Evolutionary conservation across 2,797 vertebrate genomes (phyloP).

Genomic region (Melanotaenia pygmaea): DNA sequence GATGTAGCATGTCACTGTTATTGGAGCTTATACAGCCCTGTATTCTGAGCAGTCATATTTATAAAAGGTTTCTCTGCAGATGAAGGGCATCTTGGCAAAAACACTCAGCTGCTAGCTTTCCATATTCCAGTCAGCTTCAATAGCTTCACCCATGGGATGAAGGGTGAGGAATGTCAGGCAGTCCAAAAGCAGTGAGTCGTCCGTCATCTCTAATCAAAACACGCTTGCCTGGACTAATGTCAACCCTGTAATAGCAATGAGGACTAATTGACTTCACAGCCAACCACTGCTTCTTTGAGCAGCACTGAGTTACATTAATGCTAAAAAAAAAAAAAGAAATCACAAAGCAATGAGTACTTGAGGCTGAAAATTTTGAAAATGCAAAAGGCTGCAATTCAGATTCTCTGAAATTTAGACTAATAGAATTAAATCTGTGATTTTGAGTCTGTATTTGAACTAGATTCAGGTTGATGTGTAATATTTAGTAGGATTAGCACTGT

Average conservation of each 20-base stretch:
- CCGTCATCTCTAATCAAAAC: constrained; percentile 82
- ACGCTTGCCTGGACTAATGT: constrained; percentile 79
- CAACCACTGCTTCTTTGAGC: constrained; percentile 72
- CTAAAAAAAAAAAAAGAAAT: constrained; percentile 50
- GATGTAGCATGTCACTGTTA: constrained; percentile 57
- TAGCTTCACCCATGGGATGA: constrained; percentile 75
- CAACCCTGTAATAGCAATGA: constrained; percentile 79
- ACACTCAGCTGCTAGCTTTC: constrained; percentile 73
- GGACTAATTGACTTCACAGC: constrained; percentile 80
- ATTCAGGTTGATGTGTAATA: constrained; percentile 4
- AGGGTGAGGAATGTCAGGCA: constrained; percentile 80
- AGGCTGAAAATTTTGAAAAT: constrained; percentile 29
- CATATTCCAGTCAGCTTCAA: constrained; percentile 80
- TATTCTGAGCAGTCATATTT: constrained; percentile 55
- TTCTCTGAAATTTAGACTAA: constrained; percentile 33
- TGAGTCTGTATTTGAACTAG: constrained; percentile 12
- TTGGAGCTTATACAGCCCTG: constrained; percentile 56
- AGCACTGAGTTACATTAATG: constrained; percentile 66
- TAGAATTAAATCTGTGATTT: constrained; percentile 1
- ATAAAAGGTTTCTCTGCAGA: constrained; percentile 65
- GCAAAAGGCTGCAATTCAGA: constrained; percentile 25
- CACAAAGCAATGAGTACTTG: constrained; percentile 32
- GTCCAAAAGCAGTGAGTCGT: constrained; percentile 74
- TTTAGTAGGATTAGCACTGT: constrained; percentile 6
- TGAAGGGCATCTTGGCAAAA: constrained; percentile 77